Base-by-base conservation (phyloP, 2,888 invertebrate genomes). In the Acleris laterana region DNA sequence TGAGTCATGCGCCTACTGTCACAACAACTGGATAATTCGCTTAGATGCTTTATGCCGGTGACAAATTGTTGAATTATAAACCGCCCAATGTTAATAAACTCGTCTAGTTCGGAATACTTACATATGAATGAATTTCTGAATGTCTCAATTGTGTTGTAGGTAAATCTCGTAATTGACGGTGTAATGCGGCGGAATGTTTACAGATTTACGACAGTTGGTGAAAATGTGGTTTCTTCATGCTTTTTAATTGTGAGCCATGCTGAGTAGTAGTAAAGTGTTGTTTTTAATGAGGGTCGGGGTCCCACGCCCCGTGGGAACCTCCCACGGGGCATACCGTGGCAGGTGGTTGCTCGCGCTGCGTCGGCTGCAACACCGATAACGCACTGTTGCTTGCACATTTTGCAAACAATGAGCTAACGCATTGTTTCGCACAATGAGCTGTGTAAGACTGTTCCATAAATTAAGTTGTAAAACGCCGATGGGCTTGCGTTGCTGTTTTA, bases 281-380 rank as follows among this genome's bases (percentile, higher is more conserved):
- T 85, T 83, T 85, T 83, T 83, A 89, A 86, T 79, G 70, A 80
- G 77, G 83, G 85, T 85, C 79, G 42, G 38, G 78, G 70, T 73
- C 71, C 69, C 77, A 77, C 74, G 74, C 73, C 75, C 79, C 88
- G 89, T 92, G 92, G 82, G 92, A 91, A 82, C 76, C 75, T 92
- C 90, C 79, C 92, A 91, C 89, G 88, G 72, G 72, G 72, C 71
- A 79, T 82, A 81, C 80, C 77, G 70, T 71, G 70, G 75, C 73
- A 64, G 63, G 69, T 71, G 69, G 75, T 75, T 78, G 83, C 86
- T 86, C 79, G 80, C 83, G 56, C n/a, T 13, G 53, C 19, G 53
- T 11, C 32, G 53, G 11, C 22, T 28, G 57, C 57, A 42, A 38
- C 46, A 81, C 78, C 73, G 85, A 85, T 88, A 86, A 82, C 75